Base-by-base conservation (phyloP, 2,113 vertebrate genomes). In the Pelecanus crispus region DNA sequence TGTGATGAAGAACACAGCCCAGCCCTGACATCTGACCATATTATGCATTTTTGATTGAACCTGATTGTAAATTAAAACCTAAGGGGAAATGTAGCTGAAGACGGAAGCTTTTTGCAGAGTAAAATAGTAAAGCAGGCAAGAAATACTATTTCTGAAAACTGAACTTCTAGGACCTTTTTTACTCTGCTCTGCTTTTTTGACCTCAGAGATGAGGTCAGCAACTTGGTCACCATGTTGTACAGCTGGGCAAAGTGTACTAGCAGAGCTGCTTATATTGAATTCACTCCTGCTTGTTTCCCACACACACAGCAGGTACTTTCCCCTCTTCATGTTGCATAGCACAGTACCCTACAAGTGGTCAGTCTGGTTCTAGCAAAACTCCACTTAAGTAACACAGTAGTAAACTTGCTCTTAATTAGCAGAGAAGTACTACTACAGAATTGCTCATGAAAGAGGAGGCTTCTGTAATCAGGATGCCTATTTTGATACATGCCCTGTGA, bases 201-300 rank as follows among this genome's bases (percentile, higher is more conserved):
- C 28, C 36, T 68, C 38, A 44, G 47, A 75, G 38, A 15, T 22
- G 47, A 75, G 19, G 47, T 10, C 50, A 61, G 36, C 28, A 61
- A 17, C 45, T 79, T 36, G 73, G 26, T 19, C n/a, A 38, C 56
- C 14, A 32, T 18, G 13, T 47, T 94, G 50, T 49, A 26, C 25
- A 73, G 66, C 59, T 36, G 59, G 28, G 12, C 66, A 77, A 18
- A 20, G 6, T 10, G 42, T 9, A 5, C 44, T 91, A 53, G 29
- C 21, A 56, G 28, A 78, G 29, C 5, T 62, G 0, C 17, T 62
- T 7, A 2, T 4, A 1, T 0, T 34, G 62, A 9, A 31, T 34
- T 40, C 10, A 2, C 3, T 72, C 31, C 66, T 65, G 38, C 28
- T 38, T 26, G 26, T 77, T 83, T 38, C 50, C 58, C 58, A 13